Evolutionary conservation across 2,888 invertebrate genomes (phyloP).

Genomic region (Dasypogon diadema): DNA sequence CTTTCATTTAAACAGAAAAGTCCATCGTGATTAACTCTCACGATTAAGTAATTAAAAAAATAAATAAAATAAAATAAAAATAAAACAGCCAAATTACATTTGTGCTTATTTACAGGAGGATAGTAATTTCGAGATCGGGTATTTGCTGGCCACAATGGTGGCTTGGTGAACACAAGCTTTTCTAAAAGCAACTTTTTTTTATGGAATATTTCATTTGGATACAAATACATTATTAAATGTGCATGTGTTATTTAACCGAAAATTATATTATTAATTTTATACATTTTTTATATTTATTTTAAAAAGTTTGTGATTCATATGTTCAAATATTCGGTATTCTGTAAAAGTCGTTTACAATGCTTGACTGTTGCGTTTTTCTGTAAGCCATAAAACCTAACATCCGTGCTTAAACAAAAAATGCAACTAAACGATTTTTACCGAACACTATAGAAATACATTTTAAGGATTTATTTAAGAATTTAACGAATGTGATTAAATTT

Average conservation of each 20-base stretch:
- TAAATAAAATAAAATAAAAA: not conserved
- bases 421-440: too few relatives aligned
- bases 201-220: slow-evolving; percentile 17
- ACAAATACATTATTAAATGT: not conserved
- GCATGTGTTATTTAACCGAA: slow-evolving; percentile 13
- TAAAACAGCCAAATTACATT: too few relatives aligned
- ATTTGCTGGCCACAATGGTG: slow-evolving; percentile 75
- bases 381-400: too few relatives aligned
- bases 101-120: slow-evolving; percentile 75
- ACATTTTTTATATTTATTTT: slow-evolving; percentile 41
- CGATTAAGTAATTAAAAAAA: not conserved
- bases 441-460: too few relatives aligned
- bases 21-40: not conserved
- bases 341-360: too few relatives aligned
- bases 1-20: slow-evolving; percentile 28
- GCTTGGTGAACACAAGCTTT: slow-evolving; percentile 69
- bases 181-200: not conserved
- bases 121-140: slow-evolving; percentile 74
- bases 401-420: too few relatives aligned
- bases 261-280: slow-evolving; percentile 47
- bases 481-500: not conserved
- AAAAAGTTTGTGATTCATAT: not conserved
- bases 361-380: too few relatives aligned
- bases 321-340: not conserved
- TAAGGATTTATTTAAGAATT: not conserved